Evolutionary conservation across 2,113 vertebrate genomes (phyloP), one percentile per base, ranked within the genome.

Genomic region (Solea senegalensis): DNA sequence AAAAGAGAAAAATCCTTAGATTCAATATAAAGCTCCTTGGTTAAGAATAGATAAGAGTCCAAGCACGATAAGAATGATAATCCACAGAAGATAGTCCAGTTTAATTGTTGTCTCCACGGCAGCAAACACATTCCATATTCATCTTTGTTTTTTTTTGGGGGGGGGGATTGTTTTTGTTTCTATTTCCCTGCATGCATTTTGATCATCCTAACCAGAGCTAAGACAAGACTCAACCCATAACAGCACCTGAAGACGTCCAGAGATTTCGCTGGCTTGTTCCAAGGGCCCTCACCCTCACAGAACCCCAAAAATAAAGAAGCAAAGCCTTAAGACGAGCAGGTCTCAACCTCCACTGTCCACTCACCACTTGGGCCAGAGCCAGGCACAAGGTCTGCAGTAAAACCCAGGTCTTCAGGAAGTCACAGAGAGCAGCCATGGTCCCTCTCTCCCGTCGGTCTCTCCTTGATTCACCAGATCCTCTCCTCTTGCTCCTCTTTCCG

Each of bases 331-430:
- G 26, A 40, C 3, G 1, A 75, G 56, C 72, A 67, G 58, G 66
- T 76, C 60, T 56, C 41, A 76, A 41, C 40, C 39, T 76, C 76
- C 61, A 12, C 65, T 16, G 41, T 88, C 69, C 65, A 98, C 96
- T 98, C 90, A 99, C 97, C 82, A 97, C 94, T 93, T 99, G 97
- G 53, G 95, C 95, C 89, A 97, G 81, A 75, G 94, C 94, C 81
- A 98, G 92, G 78, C 94, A 94, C 80, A 93, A 52, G 57, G 88
- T 89, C 74, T 95, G 96, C 87, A 97, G 92, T 67, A 98, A 70
- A 10, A 96, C 81, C 61, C 94, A 90, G 80, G 95, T 90, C 91
- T 72, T 39, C 53, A 94, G 79, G 80, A 71, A 66, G 52, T 49
- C 80, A 57, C 87, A 90, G 72, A 83, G 69, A 70, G 83, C 53